phyloP scores from a whole-genome alignment of 2,113 vertebrate genomes.

The Rhegmatorhina hoffmannsi region DNA sequence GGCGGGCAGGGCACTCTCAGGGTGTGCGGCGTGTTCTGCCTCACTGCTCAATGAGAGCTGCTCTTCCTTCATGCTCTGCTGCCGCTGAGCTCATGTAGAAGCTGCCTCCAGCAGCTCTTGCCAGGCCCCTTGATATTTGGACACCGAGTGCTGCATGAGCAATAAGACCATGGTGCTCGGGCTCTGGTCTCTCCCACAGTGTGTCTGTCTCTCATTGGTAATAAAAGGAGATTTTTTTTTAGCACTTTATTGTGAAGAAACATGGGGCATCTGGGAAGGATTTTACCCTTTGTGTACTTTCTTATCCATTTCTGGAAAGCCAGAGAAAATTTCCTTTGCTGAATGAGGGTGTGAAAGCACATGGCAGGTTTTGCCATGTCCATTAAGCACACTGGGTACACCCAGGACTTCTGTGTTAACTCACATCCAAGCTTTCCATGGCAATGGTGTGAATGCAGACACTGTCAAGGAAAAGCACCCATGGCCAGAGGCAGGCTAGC shows the following conservation, averaged over 20 bases:
- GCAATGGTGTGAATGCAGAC: background rate
- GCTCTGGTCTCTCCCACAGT: background rate
- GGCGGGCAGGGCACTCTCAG: background rate
- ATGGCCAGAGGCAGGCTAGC: background rate
- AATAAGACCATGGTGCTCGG: accelerated
- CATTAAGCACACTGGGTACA: background rate
- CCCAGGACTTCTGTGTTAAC: background rate
- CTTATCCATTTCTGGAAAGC: accelerated
- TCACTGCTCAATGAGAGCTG: background rate
- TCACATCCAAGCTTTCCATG: background rate
- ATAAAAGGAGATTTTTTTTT: background rate
- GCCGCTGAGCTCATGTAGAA: background rate
- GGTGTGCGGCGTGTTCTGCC: background rate
- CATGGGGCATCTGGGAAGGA: background rate
- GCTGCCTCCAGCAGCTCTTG: slow-evolving; percentile 28
- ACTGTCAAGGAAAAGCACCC: background rate
- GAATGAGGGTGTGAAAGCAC: background rate
- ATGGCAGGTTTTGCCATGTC: background rate
- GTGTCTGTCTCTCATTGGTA: background rate
- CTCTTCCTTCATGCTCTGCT: background rate
- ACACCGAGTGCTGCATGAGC: background rate
- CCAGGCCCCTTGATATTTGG: slow-evolving; percentile 13
- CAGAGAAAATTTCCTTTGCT: background rate
- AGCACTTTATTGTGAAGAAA: background rate
- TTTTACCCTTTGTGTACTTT: background rate